Evolutionary conservation across 2,797 vertebrate genomes (phyloP).

Genomic region (Takifugu rubripes): DNA sequence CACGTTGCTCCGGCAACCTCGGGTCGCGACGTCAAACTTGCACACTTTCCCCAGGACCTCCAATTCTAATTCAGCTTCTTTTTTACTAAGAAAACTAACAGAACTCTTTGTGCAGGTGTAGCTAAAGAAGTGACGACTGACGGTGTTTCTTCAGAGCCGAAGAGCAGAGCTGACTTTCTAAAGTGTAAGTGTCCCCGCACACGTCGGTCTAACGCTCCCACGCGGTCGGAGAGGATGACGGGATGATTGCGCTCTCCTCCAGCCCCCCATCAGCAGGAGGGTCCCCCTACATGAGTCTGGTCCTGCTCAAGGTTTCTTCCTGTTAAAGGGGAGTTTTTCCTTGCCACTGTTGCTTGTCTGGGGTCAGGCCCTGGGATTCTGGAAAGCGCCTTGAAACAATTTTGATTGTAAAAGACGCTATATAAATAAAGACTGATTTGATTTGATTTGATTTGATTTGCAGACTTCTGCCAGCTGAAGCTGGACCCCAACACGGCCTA

Average conservation of each 20-base stretch:
- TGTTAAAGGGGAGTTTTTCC: no score
- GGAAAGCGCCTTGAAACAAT: no score
- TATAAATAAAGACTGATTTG: no score
- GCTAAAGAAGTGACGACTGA: conserved; percentile 75
- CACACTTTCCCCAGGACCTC: no score
- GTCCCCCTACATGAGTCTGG: no score
- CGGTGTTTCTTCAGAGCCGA: conserved; percentile 71
- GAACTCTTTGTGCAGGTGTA: conserved; percentile 38
- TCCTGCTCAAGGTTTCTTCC: no score
- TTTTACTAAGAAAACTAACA: conserved; percentile 8
- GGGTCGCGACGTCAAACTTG: not conserved
- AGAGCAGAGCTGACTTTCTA: conserved; percentile 72
- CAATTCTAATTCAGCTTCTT: no score
- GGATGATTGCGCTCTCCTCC: not conserved
- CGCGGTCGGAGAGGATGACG: not conserved
- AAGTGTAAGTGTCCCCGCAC: conserved; percentile 69
- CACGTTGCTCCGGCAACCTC: not conserved
- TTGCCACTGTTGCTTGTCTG: no score
- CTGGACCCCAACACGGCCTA: conserved; percentile 75
- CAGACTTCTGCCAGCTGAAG: conserved; percentile 80
- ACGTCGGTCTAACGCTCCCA: not conserved
- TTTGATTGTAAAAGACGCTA: no score
- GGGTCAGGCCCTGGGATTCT: no score
- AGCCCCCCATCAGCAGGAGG: no score
- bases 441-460: no score